Evolutionary conservation across 2,888 invertebrate species (phyloP), one percentile per base, ranked within the genome.

Genomic region (Caprella mutica): DNA sequence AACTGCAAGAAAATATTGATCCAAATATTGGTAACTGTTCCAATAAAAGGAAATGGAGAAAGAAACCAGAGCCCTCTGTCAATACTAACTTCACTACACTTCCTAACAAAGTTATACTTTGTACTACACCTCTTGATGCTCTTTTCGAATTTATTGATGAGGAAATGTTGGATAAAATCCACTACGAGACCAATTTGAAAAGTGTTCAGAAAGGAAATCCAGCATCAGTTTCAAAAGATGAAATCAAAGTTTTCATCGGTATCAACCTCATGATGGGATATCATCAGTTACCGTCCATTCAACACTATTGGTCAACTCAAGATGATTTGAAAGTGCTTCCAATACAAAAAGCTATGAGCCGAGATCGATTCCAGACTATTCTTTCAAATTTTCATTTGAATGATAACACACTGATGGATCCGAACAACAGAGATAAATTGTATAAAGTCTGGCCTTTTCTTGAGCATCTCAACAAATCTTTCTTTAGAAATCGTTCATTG

Each of bases 371-470:
- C 17, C 17, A 53, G 4, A 2, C 6, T 14, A 53, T 53, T 42
- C 40, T 53, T 1, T 14, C 5, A 2, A 26, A 42, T 24, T 2
- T 53, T 5, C 53, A 53, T 26, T 12, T 42, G 2, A 53, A 53
- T 42, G 53, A 53, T 14, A 53, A 53, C 29, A 3, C 42, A 3
- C 9, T 38, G 3, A 2, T 53, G 2, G 2, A 40, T 3, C 5
- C 12, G 2, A 12, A 1, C 1, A 39, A 39, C 3, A 39, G 35
- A 40, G 40, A 52, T 4, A 52, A 40, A 2, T 3, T 52, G 2
- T 52, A 33, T 29, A 52, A 52, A 40, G 26, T 52, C 1, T 4
- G 39, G 23, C 52, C 52, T 17, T 24, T 42, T 2, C 14, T 53
- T 5, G 1, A 24, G 21, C 14, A 23, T 14, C 24, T 53, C 6